phyloP scores from a whole-genome alignment of 2,797 vertebrate species.

The Margarornis squamiger region DNA sequence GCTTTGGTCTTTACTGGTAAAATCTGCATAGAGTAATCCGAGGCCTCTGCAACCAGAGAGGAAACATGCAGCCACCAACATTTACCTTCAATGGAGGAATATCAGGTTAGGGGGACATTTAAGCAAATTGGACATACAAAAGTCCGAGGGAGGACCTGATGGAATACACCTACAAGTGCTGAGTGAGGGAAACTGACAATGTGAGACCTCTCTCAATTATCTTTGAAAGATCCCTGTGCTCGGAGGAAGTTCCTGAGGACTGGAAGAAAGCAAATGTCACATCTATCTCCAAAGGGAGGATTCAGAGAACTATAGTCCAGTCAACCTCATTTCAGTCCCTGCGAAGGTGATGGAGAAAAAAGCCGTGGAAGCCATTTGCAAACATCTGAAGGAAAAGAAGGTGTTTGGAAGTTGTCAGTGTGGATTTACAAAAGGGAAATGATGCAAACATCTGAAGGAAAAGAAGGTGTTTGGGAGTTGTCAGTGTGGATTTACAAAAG shows the following conservation, averaged over 20 bases:
- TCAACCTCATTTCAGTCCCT: neutral
- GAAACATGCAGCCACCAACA: neutral
- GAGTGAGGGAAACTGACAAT: neutral
- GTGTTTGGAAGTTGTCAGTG: neutral
- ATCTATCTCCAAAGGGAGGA: neutral
- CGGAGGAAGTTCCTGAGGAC: neutral
- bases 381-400: neutral
- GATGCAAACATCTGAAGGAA: neutral
- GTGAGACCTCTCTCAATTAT: neutral
- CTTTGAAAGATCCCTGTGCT: neutral
- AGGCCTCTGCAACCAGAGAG: neutral
- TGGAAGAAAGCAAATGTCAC: neutral
- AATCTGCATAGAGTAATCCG: neutral
- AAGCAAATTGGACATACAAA: neutral
- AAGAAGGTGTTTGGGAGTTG: neutral
- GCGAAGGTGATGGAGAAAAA: neutral
- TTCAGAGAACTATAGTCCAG: neutral
- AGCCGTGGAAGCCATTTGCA: neutral
- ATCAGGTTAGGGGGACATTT: neutral
- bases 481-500: neutral
- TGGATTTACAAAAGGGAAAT: neutral
- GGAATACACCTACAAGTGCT: accelerated
- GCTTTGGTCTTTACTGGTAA: neutral
- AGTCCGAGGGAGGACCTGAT: neutral
- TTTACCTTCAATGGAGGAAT: neutral